phyloP scores from a whole-genome alignment of 2,888 invertebrate species.

The Metopia argyrocephala region DNA sequence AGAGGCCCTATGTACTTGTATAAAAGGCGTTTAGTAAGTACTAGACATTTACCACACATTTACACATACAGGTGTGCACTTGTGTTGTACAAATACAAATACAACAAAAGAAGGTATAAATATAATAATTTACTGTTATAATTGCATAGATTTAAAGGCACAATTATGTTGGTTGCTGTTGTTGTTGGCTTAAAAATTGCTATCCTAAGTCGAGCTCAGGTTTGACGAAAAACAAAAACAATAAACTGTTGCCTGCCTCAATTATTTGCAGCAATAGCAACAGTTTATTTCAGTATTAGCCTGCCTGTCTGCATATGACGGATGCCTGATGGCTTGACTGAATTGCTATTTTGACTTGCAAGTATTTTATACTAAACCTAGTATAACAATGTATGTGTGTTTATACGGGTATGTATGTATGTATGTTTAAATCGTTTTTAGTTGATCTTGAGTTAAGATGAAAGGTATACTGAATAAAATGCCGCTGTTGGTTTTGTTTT shows the following conservation, averaged over 20 bases:
- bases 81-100: constrained; percentile 15
- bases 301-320: neutral
- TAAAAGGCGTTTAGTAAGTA: constrained; percentile 58
- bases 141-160: constrained; percentile 42
- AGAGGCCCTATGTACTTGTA: constrained; percentile 37
- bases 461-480: constrained; percentile 56
- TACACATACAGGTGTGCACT: neutral
- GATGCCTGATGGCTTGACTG: neutral
- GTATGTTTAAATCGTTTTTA: constrained; percentile 23
- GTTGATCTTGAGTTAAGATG: constrained; percentile 65
- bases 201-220: constrained; percentile 54
- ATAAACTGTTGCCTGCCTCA: neutral
- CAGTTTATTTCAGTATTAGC: constrained; percentile 23
- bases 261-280: constrained; percentile 22
- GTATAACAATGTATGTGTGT: neutral
- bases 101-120: constrained; percentile 23
- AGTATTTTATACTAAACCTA: neutral
- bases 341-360: neutral
- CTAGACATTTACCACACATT: constrained; percentile 27
- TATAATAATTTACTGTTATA: constrained; percentile 55
- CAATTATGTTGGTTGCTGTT: constrained; percentile 10
- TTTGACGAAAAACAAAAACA: constrained; percentile 8
- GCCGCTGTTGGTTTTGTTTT: constrained; percentile 44
- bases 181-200: constrained; percentile 57
- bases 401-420: neutral